phyloP scores from a whole-genome alignment of 2,797 vertebrate genomes.

The Gobionotothen gibberifrons region DNA sequence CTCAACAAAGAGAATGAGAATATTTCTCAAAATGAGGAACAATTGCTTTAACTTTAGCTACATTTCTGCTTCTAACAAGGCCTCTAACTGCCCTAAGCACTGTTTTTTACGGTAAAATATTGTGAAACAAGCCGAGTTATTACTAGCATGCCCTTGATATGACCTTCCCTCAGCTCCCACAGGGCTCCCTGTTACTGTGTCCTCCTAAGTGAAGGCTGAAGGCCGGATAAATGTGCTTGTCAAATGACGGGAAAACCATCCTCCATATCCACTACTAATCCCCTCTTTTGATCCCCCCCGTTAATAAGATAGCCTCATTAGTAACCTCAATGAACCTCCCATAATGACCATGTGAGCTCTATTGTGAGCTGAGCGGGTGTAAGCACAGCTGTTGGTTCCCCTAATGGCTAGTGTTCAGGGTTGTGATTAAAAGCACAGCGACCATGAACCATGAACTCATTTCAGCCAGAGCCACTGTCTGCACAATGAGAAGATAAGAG shows the following conservation, averaged over 20 bases:
- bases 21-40: no score
- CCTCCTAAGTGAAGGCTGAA: constrained; percentile 18
- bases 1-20: no score
- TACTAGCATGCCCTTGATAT: not conserved
- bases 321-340: constrained; percentile 67
- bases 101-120: not conserved
- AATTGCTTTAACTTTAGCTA: not conserved
- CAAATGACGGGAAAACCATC: constrained; percentile 29
- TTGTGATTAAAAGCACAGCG: constrained; percentile 73
- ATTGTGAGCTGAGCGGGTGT: constrained; percentile 55
- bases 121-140: not conserved
- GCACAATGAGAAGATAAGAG: constrained; percentile 66
- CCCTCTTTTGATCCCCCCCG: constrained; percentile 44
- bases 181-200: constrained; percentile 19
- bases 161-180: constrained; percentile 10
- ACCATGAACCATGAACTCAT: constrained; percentile 72
- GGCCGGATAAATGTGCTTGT: constrained; percentile 29
- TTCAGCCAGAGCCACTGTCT: constrained; percentile 65
- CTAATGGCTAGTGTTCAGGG: constrained; percentile 68
- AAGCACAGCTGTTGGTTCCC: constrained; percentile 60
- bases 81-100: not conserved
- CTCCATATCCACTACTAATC: constrained; percentile 43
- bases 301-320: constrained; percentile 69
- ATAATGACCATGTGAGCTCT: constrained; percentile 62
- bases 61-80: not conserved